phyloP scores from a whole-genome alignment of 2,113 vertebrate genomes.

The Poeciliopsis retropinna region DNA sequence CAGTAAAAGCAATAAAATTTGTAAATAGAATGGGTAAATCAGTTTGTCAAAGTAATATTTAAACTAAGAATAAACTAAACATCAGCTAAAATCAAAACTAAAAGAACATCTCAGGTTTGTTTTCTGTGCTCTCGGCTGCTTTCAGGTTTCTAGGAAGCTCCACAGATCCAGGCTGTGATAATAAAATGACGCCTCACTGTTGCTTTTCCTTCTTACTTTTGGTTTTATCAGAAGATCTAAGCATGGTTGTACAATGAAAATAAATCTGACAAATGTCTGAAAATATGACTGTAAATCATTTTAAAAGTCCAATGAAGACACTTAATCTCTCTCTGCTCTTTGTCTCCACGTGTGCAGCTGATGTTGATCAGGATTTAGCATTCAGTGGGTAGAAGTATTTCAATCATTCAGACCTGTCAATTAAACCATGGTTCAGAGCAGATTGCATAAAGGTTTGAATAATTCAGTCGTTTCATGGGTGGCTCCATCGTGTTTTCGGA shows the following conservation, averaged over 20 bases:
- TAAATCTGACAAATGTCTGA: too few relatives aligned
- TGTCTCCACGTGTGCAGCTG: neutral
- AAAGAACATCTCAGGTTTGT: neutral
- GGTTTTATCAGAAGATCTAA: neutral
- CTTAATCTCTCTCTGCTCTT: neutral
- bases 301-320: neutral
- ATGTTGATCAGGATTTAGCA: neutral
- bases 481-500: conserved; percentile 28
- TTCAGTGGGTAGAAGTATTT: neutral
- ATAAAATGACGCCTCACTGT: neutral
- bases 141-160: neutral
- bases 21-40: neutral
- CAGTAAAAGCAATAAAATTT: neutral
- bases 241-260: too few relatives aligned
- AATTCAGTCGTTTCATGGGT: neutral
- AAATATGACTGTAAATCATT: neutral
- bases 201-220: neutral
- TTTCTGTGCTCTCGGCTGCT: neutral
- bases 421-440: neutral
- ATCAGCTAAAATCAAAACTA: neutral
- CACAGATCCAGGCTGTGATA: neutral
- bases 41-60: neutral
- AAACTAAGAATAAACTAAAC: neutral
- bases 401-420: neutral
- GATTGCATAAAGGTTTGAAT: too few relatives aligned